Conservation (phyloP, 2,888 invertebrate genomes). For the Drosophila nr. perissopoda region DNA sequence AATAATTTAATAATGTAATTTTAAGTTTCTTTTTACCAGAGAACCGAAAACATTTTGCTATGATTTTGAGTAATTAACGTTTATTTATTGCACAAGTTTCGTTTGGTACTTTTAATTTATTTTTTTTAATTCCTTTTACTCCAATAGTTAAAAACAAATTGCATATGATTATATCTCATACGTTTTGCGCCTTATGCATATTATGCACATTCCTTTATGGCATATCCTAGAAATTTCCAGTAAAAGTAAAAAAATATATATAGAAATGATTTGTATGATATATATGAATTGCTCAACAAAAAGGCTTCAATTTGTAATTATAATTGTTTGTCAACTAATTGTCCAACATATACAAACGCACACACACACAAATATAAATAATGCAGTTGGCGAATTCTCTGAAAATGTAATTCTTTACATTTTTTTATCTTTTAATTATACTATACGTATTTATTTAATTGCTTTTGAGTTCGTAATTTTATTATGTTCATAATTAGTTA, state of each 20-base stretch:
- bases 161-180: conserved; percentile 20
- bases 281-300: conserved; percentile 25
- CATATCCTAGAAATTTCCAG: conserved; percentile 42
- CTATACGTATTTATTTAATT: conserved; percentile 50
- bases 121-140: conserved; percentile 38
- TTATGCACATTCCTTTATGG: conserved; percentile 43
- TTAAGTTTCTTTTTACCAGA: conserved; percentile 39
- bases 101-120: conserved; percentile 38
- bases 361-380: conserved; percentile 22
- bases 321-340: conserved; percentile 59
- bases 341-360: conserved; percentile 29
- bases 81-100: conserved; percentile 39
- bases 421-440: conserved; percentile 21
- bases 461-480: conserved; percentile 32
- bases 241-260: conserved; percentile 15
- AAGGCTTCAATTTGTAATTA: conserved; percentile 72
- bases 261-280: conserved; percentile 20
- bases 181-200: conserved; percentile 16
- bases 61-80: conserved; percentile 28
- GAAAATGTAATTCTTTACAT: conserved; percentile 19
- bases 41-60: conserved; percentile 50
- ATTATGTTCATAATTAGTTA: conserved; percentile 40
- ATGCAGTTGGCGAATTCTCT: conserved; percentile 32
- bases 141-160: conserved; percentile 17
- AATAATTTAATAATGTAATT: conserved; percentile 23